Evolutionary conservation across 2,888 invertebrate genomes (phyloP).

Genomic region (Clusia tigrina): DNA sequence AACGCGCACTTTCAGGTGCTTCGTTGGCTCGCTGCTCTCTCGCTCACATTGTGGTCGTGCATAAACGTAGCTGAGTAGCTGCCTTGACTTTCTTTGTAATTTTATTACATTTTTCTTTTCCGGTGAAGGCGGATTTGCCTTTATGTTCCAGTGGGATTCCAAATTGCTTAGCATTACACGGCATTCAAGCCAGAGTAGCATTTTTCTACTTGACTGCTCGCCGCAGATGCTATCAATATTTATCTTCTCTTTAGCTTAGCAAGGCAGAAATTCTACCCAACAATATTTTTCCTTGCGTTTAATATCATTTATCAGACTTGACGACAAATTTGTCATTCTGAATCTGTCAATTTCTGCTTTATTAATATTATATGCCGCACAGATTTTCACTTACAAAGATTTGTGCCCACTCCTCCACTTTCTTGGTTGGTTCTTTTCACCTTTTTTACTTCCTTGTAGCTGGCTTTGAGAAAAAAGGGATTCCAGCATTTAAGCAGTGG

Average conservation of each 20-base stretch:
- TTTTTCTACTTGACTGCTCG: conserved; percentile 23
- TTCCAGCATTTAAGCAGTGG: conserved; percentile 29
- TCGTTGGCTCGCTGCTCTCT: background rate
- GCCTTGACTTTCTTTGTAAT: background rate
- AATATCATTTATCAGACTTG: conserved; percentile 59
- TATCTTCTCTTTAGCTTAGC: conserved; percentile 38
- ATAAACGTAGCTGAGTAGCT: background rate
- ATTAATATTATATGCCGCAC: conserved; percentile 51
- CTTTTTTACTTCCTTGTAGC: conserved; percentile 30
- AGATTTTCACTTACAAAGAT: conserved; percentile 50
- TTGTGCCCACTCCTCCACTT: conserved; percentile 22
- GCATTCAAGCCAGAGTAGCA: conserved; percentile 38
- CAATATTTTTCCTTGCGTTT: conserved; percentile 51
- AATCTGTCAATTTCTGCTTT: conserved; percentile 59
- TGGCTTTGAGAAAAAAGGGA: conserved; percentile 16
- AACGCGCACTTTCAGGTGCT: background rate
- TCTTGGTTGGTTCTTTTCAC: conserved; percentile 4
- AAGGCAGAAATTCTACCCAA: conserved; percentile 34
- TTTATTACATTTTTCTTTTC: conserved; percentile 10
- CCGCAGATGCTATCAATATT: conserved; percentile 53
- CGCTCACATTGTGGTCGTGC: background rate
- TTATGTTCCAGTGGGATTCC: conserved; percentile 31
- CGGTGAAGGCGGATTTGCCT: background rate
- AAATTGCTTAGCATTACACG: conserved; percentile 52
- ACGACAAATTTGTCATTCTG: conserved; percentile 60